Conservation (phyloP, 2,113 vertebrate genomes). For the Tonatia bakeri region DNA sequence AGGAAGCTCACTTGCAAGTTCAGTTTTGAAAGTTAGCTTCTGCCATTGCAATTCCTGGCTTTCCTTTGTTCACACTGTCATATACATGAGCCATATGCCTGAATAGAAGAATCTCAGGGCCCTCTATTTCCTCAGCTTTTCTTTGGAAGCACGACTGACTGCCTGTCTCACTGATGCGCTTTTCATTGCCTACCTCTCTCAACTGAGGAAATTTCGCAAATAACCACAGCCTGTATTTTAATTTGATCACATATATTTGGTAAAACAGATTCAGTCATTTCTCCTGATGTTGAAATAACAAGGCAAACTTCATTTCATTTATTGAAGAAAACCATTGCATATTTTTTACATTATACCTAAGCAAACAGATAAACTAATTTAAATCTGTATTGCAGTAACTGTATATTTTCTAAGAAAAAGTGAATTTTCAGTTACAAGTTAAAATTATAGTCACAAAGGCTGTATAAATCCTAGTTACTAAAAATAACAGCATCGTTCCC, state of each 20-base stretch:
- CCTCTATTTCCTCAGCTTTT: not conserved
- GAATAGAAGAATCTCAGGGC: not conserved
- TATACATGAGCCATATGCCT: not conserved
- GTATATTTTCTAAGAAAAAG: not conserved
- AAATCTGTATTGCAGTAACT: not conserved
- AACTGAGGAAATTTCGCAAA: not conserved
- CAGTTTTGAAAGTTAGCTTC: not conserved
- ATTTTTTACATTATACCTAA: not conserved
- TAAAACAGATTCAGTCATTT: not conserved
- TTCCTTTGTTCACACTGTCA: not conserved
- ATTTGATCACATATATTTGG: not conserved
- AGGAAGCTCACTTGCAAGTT: not conserved
- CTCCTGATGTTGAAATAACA: not conserved
- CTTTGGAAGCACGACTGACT: not conserved
- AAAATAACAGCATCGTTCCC: not conserved
- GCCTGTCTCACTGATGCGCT: not conserved
- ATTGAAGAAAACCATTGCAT: not conserved
- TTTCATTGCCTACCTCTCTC: accelerated
- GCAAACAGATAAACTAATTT: not conserved
- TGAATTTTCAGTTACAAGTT: not conserved
- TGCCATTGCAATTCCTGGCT: not conserved
- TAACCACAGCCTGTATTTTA: not conserved
- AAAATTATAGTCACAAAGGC: not conserved
- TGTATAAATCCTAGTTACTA: not conserved
- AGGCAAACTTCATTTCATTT: not conserved